Percentiles rank a stretch among this genome's conserved stretches.
These are phyloP conservation scores for Sarcophaga carnaria DNA, from an alignment of 2,888 invertebrate species.

Conservation along the genomic window DNA sequence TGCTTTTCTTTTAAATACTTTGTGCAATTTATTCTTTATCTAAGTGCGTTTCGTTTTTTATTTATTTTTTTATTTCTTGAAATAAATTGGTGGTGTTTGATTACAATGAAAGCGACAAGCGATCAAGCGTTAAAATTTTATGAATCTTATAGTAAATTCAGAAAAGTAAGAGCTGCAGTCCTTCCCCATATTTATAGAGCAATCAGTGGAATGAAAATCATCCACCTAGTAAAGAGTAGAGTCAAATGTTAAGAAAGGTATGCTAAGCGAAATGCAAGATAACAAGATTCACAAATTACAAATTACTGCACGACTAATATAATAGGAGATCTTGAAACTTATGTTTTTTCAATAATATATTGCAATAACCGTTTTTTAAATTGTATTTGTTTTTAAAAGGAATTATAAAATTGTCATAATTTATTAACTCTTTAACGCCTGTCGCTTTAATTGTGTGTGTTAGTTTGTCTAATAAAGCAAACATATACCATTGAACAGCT, in stretches of 20 bases:
- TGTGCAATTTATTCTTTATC: constrained; percentile 39
- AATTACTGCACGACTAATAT: too few species aligned
- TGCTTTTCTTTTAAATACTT: constrained; percentile 22
- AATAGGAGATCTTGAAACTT: too few species aligned
- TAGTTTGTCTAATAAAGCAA: not conserved
- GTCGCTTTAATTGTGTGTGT: constrained; percentile 34
- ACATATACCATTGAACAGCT: not conserved
- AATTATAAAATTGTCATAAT: too few species aligned
- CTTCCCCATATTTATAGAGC: too few species aligned
- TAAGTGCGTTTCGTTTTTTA: constrained; percentile 40
- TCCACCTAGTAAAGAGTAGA: too few species aligned
- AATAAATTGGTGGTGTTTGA: not conserved
- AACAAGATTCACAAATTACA: too few species aligned
- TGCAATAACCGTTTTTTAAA: too few species aligned
- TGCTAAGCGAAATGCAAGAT: too few species aligned
- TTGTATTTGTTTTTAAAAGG: too few species aligned
- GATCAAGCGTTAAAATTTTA: not conserved
- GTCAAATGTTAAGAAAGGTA: too few species aligned
- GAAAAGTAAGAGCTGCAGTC: not conserved
- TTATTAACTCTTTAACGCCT: not conserved
- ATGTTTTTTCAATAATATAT: too few species aligned
- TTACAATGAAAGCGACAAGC: constrained; percentile 40
- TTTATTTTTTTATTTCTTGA: not conserved
- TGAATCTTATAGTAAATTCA: not conserved
- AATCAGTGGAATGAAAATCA: too few species aligned